These are phyloP conservation scores for Antedon bifida DNA, from an alignment of 35 echinoderm and acorn worm species.

Conservation along the genomic window DNA sequence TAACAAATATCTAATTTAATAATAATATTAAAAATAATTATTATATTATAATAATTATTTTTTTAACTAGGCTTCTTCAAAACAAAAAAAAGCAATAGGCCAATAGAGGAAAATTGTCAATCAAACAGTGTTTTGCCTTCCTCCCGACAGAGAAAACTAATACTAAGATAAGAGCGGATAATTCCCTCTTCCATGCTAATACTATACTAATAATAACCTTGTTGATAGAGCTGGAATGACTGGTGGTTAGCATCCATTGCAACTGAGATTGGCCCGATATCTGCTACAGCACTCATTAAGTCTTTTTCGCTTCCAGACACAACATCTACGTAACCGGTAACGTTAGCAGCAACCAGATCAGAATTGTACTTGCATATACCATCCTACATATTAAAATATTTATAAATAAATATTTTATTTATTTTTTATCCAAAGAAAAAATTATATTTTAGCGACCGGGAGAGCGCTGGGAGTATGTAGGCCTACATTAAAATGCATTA, in stretches of 20 bases:
- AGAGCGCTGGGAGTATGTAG: neutral
- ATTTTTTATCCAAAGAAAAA: no score
- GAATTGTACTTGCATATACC: neutral
- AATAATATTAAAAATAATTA: no score
- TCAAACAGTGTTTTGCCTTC: no score
- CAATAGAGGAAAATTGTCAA: no score
- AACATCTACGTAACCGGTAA: neutral
- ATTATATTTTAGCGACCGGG: no score
- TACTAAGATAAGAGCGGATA: no score
- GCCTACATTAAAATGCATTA: neutral
- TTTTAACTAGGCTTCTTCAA: no score
- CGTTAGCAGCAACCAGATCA: neutral
- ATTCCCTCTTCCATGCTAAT: no score
- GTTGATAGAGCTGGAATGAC: conserved; percentile 8
- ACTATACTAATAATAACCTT: neutral
- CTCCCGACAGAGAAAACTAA: no score
- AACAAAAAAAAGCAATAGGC: no score
- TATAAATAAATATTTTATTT: neutral
- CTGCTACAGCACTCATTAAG: neutral
- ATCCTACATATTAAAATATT: neutral
- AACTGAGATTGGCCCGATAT: conserved; percentile 1
- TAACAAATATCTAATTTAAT: no score
- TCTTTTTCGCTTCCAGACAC: conserved; percentile 1
- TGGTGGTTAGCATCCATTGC: conserved; percentile 12
- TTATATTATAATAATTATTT: no score